Base-by-base conservation (phyloP, 1,140 invertebrate species). In the Rhynchophorus ferrugineus region DNA sequence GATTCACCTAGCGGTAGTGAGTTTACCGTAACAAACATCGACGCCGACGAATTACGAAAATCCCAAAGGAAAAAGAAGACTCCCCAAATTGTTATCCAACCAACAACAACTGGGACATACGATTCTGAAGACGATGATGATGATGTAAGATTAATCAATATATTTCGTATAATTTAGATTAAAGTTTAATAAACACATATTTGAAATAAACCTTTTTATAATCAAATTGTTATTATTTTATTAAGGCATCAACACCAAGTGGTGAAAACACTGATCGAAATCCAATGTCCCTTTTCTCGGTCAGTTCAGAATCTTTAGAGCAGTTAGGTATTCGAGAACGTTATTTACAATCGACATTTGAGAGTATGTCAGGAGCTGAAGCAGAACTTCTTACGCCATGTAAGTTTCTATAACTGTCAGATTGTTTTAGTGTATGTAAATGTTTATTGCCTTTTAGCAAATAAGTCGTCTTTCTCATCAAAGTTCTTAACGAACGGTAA, bases 11-110 rank as follows among this genome's bases (percentile, higher is more conserved):
- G 59, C 24, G 62, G 61, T 54, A 89, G 85, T 61, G 85, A 89
- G 61, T 91, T 87, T 62, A 88, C 85, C 49, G 85, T 91, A 19
- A 90, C 86, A 63, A 87, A 87, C 34, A 89, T 91, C 79, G 87
- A 91, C 64, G 85, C 84, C 11, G 85, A 89, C 46, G 87, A 91
- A 65, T 69, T 91, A 44, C 73, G 87, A 13, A 84, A 85, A 63
- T 90, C 87, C 1, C 78, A 86, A 69, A 76, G 86, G 20, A 78
- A 83, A 9, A 69, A 68, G 51, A 64, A 64, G 20, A 37, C 58
- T 11, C 61, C 62, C 7, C 54, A 64, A 72, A 73, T 61, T 60
- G 73, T 20, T 60, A 68, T 56, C 57, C 68, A 57, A 67, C 69
- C 45, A 73, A 73, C 56, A 35, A 77, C 77, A 57, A 80, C 75